Percentiles rank a stretch among this genome's conserved stretches.
phyloP scores from a whole-genome alignment of 1,140 invertebrate species.

The Drosophila pseudoananassae region DNA sequence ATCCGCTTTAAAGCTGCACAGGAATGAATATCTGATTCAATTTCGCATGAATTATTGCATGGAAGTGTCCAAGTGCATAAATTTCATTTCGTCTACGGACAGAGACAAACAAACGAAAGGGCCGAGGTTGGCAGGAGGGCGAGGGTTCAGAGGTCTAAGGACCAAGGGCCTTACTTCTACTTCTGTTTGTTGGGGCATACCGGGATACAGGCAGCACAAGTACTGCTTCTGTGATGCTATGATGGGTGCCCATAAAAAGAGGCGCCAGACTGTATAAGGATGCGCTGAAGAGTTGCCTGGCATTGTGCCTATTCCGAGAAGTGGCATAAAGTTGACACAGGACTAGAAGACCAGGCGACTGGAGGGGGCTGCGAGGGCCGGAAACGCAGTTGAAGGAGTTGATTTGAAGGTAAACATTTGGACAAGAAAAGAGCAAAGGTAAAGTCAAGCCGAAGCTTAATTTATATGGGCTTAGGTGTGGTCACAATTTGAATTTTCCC shows the following conservation, averaged over 20 bases:
- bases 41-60: conserved; percentile 82
- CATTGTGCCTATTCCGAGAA: conserved; percentile 72
- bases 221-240: conserved; percentile 33
- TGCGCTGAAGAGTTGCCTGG: conserved; percentile 56
- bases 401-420: conserved; percentile 76
- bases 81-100: conserved; percentile 73
- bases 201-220: conserved; percentile 62
- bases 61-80: conserved; percentile 82
- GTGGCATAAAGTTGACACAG: conserved; percentile 76
- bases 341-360: conserved; percentile 35
- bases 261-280: conserved; percentile 74
- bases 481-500: conserved; percentile 13
- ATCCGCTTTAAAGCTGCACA: conserved; percentile 78
- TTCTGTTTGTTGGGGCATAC: conserved; percentile 68
- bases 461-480: conserved; percentile 26
- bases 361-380: background rate
- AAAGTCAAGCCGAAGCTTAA: conserved; percentile 44
- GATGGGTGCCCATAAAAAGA: conserved; percentile 74
- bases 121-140: too few relatives aligned
- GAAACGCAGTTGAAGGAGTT: conserved; percentile 56
- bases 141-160: conserved; percentile 31
- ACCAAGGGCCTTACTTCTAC: conserved; percentile 59
- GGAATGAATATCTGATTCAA: conserved; percentile 82
- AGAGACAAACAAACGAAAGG: conserved; percentile 32
- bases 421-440: conserved; percentile 67